These are phyloP conservation scores for Leptodactylus fuscus DNA, from an alignment of 2,113 vertebrate species.

Conservation along the genomic window DNA sequence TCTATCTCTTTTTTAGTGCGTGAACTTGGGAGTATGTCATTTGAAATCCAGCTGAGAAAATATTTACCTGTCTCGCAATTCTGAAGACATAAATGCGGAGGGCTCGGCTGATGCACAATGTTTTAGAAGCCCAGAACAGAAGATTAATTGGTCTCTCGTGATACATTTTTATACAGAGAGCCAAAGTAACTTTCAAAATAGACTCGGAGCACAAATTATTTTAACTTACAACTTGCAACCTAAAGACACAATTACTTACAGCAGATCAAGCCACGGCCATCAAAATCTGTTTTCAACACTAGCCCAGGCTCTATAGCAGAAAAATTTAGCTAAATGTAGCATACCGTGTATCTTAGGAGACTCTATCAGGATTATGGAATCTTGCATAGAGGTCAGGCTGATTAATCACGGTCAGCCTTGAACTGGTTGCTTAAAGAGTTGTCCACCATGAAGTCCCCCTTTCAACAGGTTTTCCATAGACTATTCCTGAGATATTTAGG, in stretches of 20 bases:
- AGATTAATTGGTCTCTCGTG: conserved; percentile 32
- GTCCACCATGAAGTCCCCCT: not conserved
- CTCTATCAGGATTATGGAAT: not conserved
- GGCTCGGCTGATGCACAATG: conserved; percentile 17
- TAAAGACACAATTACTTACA: not conserved
- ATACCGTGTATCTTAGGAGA: not conserved
- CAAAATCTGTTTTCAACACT: not conserved
- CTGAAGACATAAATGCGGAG: conserved; percentile 28
- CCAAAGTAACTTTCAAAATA: conserved; percentile 35
- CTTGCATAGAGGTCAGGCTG: not conserved
- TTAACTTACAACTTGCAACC: not conserved
- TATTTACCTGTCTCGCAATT: conserved; percentile 27
- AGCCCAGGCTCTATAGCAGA: not conserved
- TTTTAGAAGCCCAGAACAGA: conserved; percentile 1
- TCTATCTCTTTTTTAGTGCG: conserved; percentile 1
- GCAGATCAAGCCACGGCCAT: not conserved
- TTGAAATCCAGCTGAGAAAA: conserved; percentile 31
- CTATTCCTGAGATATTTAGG: too few relatives aligned
- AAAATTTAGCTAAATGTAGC: not conserved
- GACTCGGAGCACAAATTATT: conserved; percentile 4
- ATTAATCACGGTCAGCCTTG: not conserved
- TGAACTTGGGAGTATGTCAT: conserved; percentile 20
- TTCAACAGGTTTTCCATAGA: not conserved
- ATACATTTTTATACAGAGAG: conserved; percentile 16
- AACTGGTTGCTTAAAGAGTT: not conserved